Evolutionary conservation across 1,140 invertebrate species (phyloP).

Genomic region (Tyrophagus putrescentiae): DNA sequence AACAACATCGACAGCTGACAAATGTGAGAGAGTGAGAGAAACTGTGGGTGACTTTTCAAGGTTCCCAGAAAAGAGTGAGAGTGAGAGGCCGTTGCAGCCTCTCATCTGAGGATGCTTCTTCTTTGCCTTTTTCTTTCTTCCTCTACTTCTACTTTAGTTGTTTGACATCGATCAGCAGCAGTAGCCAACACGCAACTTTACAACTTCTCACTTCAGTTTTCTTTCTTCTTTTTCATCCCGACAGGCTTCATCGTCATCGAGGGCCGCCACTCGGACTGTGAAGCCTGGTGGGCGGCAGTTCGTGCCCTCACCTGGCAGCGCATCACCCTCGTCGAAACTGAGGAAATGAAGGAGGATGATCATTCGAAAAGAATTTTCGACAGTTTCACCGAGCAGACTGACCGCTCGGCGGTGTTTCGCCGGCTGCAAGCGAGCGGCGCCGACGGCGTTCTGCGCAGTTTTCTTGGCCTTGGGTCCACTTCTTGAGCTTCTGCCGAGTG

Average conservation of each 20-base stretch:
- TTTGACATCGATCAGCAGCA: too few relatives aligned
- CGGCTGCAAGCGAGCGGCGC: background rate
- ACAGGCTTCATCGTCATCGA: conserved; percentile 22
- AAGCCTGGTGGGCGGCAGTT: conserved; percentile 13
- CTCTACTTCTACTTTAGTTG: too few relatives aligned
- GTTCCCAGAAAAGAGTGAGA: too few relatives aligned
- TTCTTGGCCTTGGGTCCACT: background rate
- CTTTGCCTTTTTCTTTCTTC: too few relatives aligned
- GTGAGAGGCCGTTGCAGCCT: too few relatives aligned
- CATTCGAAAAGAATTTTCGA: background rate
- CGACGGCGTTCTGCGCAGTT: conserved; percentile 3
- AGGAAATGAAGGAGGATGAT: background rate
- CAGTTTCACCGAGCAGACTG: background rate
- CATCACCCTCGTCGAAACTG: conserved; percentile 15
- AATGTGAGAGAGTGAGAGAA: too few relatives aligned
- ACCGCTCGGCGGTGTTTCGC: background rate
- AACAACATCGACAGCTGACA: too few relatives aligned
- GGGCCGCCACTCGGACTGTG: background rate
- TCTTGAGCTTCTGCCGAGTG: too few relatives aligned
- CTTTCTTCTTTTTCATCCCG: background rate
- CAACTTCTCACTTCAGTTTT: background rate
- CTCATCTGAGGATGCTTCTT: too few relatives aligned
- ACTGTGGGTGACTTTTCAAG: too few relatives aligned
- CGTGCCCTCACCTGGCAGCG: conserved; percentile 11
- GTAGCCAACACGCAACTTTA: too few relatives aligned